Base-by-base conservation (phyloP, 2,888 invertebrate species). In the Pecten maximus region DNA sequence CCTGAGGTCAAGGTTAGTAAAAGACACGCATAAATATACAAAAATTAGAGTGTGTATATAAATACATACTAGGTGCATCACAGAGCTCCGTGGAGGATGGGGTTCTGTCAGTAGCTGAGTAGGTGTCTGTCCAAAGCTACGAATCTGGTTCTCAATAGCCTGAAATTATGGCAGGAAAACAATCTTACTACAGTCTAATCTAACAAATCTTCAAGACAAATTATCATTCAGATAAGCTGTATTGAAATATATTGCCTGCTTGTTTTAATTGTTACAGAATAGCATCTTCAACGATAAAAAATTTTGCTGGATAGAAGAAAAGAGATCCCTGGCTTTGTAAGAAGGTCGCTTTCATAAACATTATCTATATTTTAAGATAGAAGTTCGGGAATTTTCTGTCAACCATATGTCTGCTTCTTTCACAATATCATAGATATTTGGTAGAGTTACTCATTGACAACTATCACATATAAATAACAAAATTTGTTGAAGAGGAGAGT, bases 121-220 rank as follows among this genome's bases (percentile, higher is more conserved):
- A 0, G 99, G 99, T 0, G 99, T 99, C 97, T 99, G 99, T 0
- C 99, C 99, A 97, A 99, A 99, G 97, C 99, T 99, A 74, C 98
- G 97, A 94, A 99, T 99, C 97, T 99, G 99, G 92, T 96, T 96
- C 92, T 96, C 96, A 87, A 97, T 94, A 0, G 97, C 97, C 96
- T 96, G 93, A n/a, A 93, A 90, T 35, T 10, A 35, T 35, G 28
- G 44, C 8, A n/a, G 28, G 60, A 60, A 60, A n/a, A 60, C 60
- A 60, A 60, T 28, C 19, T 48, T 23, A 54, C 2, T n/a, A 8
- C 50, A 54, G n/a, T 54, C 8, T 6, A 54, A 54, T 54, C 19
- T 54, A 23, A 19, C n/a, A 0, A 54, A n/a, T n/a, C n/a, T 44
- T 8, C 12, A 8, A 12, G 44, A 44, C 44, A 44, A 44, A 12